Base-by-base conservation (phyloP, 2,797 vertebrate species). In the Chromis chromis region DNA sequence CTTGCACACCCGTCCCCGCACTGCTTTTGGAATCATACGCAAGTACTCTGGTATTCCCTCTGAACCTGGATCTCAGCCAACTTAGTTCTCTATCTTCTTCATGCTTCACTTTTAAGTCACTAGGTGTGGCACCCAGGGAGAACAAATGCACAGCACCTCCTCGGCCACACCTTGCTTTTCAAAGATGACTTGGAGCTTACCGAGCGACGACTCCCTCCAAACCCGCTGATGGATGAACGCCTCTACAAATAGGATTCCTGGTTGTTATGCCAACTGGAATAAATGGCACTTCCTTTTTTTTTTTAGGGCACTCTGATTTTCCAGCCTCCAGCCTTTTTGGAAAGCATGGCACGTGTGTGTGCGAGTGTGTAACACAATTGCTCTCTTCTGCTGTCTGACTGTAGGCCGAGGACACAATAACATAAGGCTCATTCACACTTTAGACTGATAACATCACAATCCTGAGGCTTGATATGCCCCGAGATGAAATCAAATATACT, bases 171-270 rank as follows among this genome's bases (percentile, higher is more conserved):
- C 74, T 77, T 53, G 36, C 12, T 56, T 42, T 68, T 63, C 22
- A 57, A 36, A 16, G 13, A 14, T 54, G 40, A 81, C 22, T 46
- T 19, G n/a, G 19, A 27, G 58, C 22, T 64, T 39, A 46, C 12
- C 0, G 0, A 53, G 39, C 1, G 33, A 44, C n/a, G 48, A 52
- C 73, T 67, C 62, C 31, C 25, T 58, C n/a, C 40, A 24, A 59
- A 60, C 21, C 28, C 9, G 44, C 60, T 39, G 69, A 81, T 52
- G 56, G 50, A 71, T 4, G 16, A 27, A 59, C 22, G 56, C 39
- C 36, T 82, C 24, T 14, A 63, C 56, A 58, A 74, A 76, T 74
- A 58, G 44, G 62, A 83, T 88, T 83, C 70, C 74, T 76, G 25
- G 42, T 78, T 46, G 59, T 33, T 53, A 71, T 53, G 63, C 2